Evolutionary conservation across 2,888 invertebrate genomes (phyloP), one percentile per base, ranked within the genome.

Genomic region (Yponomeuta sedellus): DNA sequence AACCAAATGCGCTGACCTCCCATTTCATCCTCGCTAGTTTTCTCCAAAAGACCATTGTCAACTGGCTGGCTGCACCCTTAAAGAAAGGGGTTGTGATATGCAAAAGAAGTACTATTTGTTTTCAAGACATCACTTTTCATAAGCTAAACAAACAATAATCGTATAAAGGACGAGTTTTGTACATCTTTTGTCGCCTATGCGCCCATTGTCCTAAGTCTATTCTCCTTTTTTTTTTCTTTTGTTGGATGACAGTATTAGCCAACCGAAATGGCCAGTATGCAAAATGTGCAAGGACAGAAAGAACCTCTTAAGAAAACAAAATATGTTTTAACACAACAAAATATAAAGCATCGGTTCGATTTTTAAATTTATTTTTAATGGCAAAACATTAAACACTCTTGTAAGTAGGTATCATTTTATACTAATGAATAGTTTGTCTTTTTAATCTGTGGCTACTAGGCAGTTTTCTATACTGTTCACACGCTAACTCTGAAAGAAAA

Each of bases 141-240:
- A 78, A 78, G 81, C 83, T 85, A 88, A 86, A 86, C 89, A 91
- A 89, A 91, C 89, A 91, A 86, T 82, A 79, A 82, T 83, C 85
- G 83, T 85, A 86, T 86, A 83, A 78, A 78, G 73, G 77, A 52
- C 76, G 74, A 82, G 82, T 83, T 85, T 88, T 89, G 87, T 86
- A 72, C 76, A 83, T 83, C 80, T 84, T 83, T 84, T 85, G 81
- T 68, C 70, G 19, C 68, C 80, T 75, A 85, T 90, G 88, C 88
- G 88, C 71, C 73, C 73, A 77, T 65, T 39, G 39, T 59, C 83
- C 88, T 88, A 88, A 78, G 86, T 74, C 71, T 76, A 77, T 77
- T 72, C 77, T 75, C 72, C 74, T 82, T 69, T 67, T 76, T 70
- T 70, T 67, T 57, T 64, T 68, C 75, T 71, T 76, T 80, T 84